Percentiles rank a stretch among this genome's conserved stretches.
These are phyloP conservation scores for Macrosoma leucophasiata DNA, from an alignment of 2,888 invertebrate genomes.

Conservation along the genomic window DNA sequence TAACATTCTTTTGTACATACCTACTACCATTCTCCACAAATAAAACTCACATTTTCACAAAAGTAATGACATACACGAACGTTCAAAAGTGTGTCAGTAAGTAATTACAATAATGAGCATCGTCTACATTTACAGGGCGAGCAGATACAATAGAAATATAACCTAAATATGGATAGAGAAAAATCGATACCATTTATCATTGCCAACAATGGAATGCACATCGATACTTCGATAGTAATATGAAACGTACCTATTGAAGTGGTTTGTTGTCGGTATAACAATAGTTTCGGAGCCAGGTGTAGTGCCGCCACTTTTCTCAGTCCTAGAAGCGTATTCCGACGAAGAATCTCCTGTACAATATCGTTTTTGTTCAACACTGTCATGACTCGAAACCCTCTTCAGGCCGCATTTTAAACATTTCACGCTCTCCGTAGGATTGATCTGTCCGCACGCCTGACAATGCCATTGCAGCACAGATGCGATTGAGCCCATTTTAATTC, in stretches of 20 bases:
- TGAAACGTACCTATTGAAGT: constrained; percentile 61
- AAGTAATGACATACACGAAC: constrained; percentile 52
- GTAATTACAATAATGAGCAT: constrained; percentile 56
- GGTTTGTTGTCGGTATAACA: constrained; percentile 57
- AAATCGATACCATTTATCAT: constrained; percentile 65
- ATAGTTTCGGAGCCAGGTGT: constrained; percentile 64
- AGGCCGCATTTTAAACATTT: constrained; percentile 90
- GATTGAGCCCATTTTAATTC: constrained; percentile 90
- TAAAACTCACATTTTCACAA: constrained; percentile 42
- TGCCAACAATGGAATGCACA: constrained; percentile 46
- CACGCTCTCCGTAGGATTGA: constrained; percentile 90
- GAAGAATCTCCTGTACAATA: constrained; percentile 58
- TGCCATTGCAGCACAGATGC: constrained; percentile 96
- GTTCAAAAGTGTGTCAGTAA: constrained; percentile 37
- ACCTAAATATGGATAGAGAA: constrained; percentile 61
- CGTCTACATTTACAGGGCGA: constrained; percentile 41
- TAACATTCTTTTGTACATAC: constrained; percentile 40
- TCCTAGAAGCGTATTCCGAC: constrained; percentile 55
- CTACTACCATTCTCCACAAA: constrained; percentile 34
- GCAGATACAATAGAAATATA: constrained; percentile 61
- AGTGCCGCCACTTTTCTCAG: constrained; percentile 63
- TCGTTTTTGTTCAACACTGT: constrained; percentile 60
- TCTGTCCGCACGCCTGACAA: constrained; percentile 90
- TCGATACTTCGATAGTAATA: constrained; percentile 34
- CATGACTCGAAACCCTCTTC: constrained; percentile 77